Conservation (phyloP, 2,113 vertebrate genomes). For the Pseudolaguvia tuberculata region DNA sequence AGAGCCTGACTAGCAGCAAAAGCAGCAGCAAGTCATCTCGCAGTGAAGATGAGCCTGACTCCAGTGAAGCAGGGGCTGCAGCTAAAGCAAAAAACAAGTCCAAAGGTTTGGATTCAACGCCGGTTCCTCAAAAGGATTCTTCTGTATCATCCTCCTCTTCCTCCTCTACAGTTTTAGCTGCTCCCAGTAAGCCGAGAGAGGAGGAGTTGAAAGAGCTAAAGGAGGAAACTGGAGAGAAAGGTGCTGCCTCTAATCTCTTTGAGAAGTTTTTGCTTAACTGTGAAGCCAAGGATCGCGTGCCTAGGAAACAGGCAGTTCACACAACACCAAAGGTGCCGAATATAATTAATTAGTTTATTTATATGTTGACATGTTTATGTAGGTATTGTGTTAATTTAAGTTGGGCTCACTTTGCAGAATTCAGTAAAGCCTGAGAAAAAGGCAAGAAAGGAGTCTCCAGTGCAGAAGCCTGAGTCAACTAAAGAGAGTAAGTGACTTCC, state of each 20-base stretch:
- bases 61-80: constrained; percentile 65
- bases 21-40: constrained; percentile 54
- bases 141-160: constrained; percentile 56
- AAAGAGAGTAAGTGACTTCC: constrained; percentile 74
- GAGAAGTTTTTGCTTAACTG: constrained; percentile 71
- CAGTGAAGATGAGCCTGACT: constrained; percentile 74
- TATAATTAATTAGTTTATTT: not conserved
- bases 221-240: constrained; percentile 62
- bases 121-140: constrained; percentile 46
- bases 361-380: not conserved
- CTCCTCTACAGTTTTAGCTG: constrained; percentile 40
- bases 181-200: constrained; percentile 55
- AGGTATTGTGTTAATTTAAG: not conserved
- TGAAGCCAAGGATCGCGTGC: constrained; percentile 69
- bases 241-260: constrained; percentile 65
- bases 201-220: constrained; percentile 62
- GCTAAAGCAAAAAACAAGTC: constrained; percentile 53
- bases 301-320: constrained; percentile 57
- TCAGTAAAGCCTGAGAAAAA: constrained; percentile 77
- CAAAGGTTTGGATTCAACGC: constrained; percentile 55
- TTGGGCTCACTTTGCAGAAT: constrained; percentile 46
- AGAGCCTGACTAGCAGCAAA: constrained; percentile 59
- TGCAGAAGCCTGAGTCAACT: constrained; percentile 69
- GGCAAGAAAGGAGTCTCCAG: constrained; percentile 78
- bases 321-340: constrained; percentile 61